These are phyloP conservation scores for Microplitis demolitor DNA, from an alignment of 1,140 invertebrate species.

Conservation along the genomic window DNA sequence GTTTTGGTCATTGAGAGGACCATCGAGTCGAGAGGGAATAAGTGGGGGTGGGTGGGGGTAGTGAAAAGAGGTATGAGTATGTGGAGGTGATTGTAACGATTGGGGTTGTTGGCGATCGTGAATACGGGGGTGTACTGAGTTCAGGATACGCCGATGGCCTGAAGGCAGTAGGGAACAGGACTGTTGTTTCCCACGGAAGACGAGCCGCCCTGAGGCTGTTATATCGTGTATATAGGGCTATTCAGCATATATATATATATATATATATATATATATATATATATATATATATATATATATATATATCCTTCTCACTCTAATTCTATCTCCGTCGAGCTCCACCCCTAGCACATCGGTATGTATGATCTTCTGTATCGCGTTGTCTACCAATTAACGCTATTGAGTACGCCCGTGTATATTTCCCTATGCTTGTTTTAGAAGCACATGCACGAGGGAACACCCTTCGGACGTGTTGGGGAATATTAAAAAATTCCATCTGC, in stretches of 20 bases:
- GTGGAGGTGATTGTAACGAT: conserved; percentile 3
- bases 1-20: too few relatives aligned
- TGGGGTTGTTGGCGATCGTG: conserved; percentile 13
- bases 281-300: too few relatives aligned
- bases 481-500: neutral
- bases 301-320: too few relatives aligned
- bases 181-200: conserved; percentile 38
- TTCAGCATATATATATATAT: neutral
- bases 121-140: neutral
- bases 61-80: neutral
- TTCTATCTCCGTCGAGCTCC: conserved; percentile 3
- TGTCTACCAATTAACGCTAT: conserved; percentile 40
- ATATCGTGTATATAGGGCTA: conserved; percentile 21
- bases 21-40: too few relatives aligned
- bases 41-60: neutral
- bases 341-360: conserved; percentile 19
- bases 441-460: neutral
- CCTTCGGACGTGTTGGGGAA: neutral
- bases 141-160: conserved; percentile 32
- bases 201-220: conserved; percentile 31
- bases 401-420: conserved; percentile 23
- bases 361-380: conserved; percentile 27
- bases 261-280: too few relatives aligned
- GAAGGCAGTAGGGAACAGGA: conserved; percentile 36
- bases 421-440: neutral